Conservation (phyloP, 2,113 vertebrate genomes). For the Labrus mixtus region DNA sequence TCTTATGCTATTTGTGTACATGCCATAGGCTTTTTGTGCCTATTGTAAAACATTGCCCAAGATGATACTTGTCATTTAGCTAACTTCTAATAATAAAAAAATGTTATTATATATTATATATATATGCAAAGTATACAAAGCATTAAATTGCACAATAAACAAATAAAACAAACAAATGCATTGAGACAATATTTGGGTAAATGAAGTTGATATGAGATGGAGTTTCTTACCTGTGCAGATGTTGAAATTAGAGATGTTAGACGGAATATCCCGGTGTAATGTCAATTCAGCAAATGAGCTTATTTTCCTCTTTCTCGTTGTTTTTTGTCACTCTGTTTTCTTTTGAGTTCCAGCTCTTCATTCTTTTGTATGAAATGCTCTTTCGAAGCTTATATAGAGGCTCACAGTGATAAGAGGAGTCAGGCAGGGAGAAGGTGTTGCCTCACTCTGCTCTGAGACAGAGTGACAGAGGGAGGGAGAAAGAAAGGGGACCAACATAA, state of each 20-base stretch:
- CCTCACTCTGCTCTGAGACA: constrained; percentile 51
- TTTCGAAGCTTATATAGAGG: constrained; percentile 19
- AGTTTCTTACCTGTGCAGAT: constrained; percentile 67
- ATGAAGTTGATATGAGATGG: not conserved
- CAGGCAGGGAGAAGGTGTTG: constrained; percentile 38
- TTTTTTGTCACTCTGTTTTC: not conserved
- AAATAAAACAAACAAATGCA: not conserved
- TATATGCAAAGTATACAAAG: not conserved
- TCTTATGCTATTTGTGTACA: no score
- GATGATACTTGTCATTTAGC: no score
- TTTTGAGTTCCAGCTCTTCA: constrained; percentile 6
- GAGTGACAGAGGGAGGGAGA: constrained; percentile 56
- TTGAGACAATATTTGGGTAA: not conserved
- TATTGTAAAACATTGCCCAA: not conserved
- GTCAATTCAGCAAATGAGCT: constrained; percentile 13
- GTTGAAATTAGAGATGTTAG: constrained; percentile 11
- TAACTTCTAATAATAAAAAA: no score
- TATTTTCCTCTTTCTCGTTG: not conserved
- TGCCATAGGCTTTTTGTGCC: no score
- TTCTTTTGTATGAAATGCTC: not conserved
- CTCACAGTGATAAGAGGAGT: constrained; percentile 38
- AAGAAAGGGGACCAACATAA: constrained; percentile 38
- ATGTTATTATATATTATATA: no score
- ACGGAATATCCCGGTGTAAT: constrained; percentile 11
- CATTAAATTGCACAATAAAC: not conserved